Base-by-base conservation (phyloP, 2,888 invertebrate species). In the Spodoptera exigua region DNA sequence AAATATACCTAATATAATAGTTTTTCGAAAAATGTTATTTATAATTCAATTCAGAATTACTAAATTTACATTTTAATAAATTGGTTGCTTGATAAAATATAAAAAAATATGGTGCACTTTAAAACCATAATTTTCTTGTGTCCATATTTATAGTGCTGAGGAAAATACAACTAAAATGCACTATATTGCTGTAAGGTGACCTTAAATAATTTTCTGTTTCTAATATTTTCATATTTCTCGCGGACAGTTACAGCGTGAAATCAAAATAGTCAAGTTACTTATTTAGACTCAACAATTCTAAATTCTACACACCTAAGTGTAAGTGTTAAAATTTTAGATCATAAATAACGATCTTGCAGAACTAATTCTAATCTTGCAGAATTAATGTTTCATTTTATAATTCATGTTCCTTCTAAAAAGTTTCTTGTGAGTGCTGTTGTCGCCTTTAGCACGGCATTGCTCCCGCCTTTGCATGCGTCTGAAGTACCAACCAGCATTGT, bases 401-500 rank as follows among this genome's bases (percentile, higher is more conserved):
- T 92, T 91, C 88, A 89, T 87, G 58, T 86, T 88, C 2, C 81
- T 85, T 70, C 91, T 92, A 3, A 82, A 78, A 41, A 83, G 65
- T 65, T 89, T 92, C 59, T 83, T 89, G 62, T 86, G 78, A 12
- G 89, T 92, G 64, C 83, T 87, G 65, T 92, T 93, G 54, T 90
- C 88, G 13, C 83, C 83, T 58, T 91, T 91, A 3, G 87, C 82
- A 45, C 94, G 89, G 57, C 92, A 92, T 56, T 93, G 92, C 55
- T 94, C 94, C 5, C 94, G 86, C 58, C 87, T 87, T 51, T 89
- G 88, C 94, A 94, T 92, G 21, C 94, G 89, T 14, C 90, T 85
- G 67, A 94, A 94, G 72, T 94, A 94, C 94, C 94, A 94, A 1
- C 88, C 87, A 0, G 93, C 92, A 40, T 85, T 88, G 65, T 91